phyloP scores from a whole-genome alignment of 2,113 vertebrate species.

The Phocoena phocoena region DNA sequence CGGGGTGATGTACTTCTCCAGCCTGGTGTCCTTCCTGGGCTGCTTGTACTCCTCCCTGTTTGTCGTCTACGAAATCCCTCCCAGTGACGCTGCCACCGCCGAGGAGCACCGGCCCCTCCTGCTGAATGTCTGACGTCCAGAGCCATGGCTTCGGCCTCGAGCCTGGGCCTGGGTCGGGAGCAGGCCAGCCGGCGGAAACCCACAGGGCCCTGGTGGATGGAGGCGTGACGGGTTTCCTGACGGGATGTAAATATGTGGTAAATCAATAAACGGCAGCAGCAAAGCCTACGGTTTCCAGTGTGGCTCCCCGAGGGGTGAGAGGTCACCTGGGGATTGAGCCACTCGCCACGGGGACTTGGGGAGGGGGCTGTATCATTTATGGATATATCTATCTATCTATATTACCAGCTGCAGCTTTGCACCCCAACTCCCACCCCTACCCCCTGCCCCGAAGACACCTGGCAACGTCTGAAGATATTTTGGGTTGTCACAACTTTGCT shows the following conservation, averaged over 20 bases:
- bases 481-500: neutral
- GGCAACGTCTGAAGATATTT: neutral
- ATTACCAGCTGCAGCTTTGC: too few species aligned
- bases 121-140: slow-evolving; percentile 79
- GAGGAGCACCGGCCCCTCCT: slow-evolving; percentile 94
- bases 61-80: slow-evolving; percentile 92
- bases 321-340: neutral
- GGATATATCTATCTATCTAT: rapidly evolving
- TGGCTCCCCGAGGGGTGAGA: neutral
- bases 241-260: slow-evolving; percentile 29
- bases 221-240: neutral
- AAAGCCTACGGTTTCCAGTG: neutral
- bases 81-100: slow-evolving; percentile 84
- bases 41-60: slow-evolving; percentile 96
- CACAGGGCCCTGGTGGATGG: neutral
- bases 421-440: neutral
- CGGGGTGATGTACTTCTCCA: slow-evolving; percentile 98
- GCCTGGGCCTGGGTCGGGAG: neutral
- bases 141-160: neutral
- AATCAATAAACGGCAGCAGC: slow-evolving; percentile 54
- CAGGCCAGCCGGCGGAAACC: neutral
- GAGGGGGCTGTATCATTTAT: too few species aligned
- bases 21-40: slow-evolving; percentile 95
- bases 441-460: rapidly evolving
- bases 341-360: neutral